These are phyloP conservation scores for Channa argus DNA, from an alignment of 2,113 vertebrate species.

Conservation along the genomic window DNA sequence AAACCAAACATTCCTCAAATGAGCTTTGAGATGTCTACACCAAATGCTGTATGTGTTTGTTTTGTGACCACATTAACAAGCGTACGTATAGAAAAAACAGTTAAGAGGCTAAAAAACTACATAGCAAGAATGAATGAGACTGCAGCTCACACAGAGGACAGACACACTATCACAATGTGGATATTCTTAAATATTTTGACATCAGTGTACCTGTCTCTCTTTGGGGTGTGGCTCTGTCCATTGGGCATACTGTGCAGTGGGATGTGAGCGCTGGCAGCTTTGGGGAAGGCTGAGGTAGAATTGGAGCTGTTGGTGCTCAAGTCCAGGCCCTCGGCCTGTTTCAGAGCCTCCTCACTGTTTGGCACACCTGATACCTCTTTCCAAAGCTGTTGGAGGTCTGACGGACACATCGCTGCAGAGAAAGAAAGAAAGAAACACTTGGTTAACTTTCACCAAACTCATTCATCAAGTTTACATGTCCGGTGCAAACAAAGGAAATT, in stretches of 20 bases:
- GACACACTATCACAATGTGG: conserved; percentile 7
- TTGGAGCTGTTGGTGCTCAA: conserved; percentile 96
- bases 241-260: conserved; percentile 94
- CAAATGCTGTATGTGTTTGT: conserved; percentile 33
- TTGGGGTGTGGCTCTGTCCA: conserved; percentile 96
- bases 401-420: conserved; percentile 91
- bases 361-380: conserved; percentile 93
- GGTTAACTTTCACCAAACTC: neutral
- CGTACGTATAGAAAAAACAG: conserved; percentile 13
- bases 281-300: conserved; percentile 96
- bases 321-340: conserved; percentile 96
- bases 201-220: conserved; percentile 93
- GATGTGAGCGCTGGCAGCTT: conserved; percentile 94
- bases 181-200: neutral
- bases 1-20: conserved; percentile 61
- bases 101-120: conserved; percentile 21
- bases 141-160: conserved; percentile 41
- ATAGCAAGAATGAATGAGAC: conserved; percentile 15
- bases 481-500: neutral
- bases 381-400: conserved; percentile 98
- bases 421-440: neutral
- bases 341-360: conserved; percentile 91
- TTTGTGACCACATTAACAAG: conserved; percentile 29
- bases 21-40: conserved; percentile 44
- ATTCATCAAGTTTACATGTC: neutral